These are phyloP conservation scores for Spicauda simplicius DNA, from an alignment of 2,888 invertebrate genomes.

Conservation along the genomic window DNA sequence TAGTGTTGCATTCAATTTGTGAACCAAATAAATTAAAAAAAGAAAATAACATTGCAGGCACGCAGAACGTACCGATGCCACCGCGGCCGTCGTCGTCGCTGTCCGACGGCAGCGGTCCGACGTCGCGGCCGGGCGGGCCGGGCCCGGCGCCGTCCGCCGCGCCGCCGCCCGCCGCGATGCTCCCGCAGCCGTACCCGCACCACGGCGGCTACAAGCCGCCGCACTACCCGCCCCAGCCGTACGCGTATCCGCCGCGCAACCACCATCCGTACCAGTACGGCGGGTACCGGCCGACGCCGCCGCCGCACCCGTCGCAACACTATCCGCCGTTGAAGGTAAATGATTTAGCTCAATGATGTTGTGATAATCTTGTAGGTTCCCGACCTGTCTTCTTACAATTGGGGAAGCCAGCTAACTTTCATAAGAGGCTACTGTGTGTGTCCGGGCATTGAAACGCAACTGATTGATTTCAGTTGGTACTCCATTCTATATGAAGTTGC, in stretches of 20 bases:
- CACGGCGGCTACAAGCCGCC: conserved; percentile 71
- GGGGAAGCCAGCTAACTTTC: no score
- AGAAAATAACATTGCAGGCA: conserved; percentile 87
- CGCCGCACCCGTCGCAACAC: conserved; percentile 72
- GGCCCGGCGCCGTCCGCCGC: conserved; percentile 61
- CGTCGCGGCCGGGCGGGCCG: conserved; percentile 61
- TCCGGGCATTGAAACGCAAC: no score
- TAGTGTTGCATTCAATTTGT: no score
- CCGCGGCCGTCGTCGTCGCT: conserved; percentile 95
- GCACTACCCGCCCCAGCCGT: conserved; percentile 74
- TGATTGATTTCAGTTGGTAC: no score
- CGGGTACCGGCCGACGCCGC: conserved; percentile 72
- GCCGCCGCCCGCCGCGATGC: conserved; percentile 73
- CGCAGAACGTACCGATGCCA: conserved; percentile 98
- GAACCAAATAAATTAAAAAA: no score
- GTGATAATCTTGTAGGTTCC: no score
- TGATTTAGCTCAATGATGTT: no score
- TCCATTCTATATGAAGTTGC: no score
- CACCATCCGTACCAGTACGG: conserved; percentile 75
- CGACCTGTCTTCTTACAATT: no score
- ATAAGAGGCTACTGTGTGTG: no score
- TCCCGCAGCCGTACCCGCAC: conserved; percentile 73
- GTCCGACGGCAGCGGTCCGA: conserved; percentile 82
- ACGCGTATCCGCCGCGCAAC: conserved; percentile 69
- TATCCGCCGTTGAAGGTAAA: conserved; percentile 59